These are phyloP conservation scores for Chondrosia reniformis DNA, from an alignment of 37 sponge, comb jelly and placozoan genomes.

Conservation along the genomic window DNA sequence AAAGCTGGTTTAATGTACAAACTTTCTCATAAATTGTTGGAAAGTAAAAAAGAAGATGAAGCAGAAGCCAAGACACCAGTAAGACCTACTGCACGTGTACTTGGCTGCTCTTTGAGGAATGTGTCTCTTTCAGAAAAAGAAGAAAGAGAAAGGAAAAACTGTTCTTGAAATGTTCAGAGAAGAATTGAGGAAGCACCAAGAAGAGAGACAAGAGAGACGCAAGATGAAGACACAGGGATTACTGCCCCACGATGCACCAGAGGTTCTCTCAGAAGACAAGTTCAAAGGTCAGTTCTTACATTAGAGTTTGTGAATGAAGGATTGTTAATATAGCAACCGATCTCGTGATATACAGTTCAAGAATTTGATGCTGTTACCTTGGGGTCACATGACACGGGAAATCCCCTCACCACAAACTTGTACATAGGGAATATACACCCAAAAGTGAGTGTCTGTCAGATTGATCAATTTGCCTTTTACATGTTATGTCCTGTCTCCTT, in stretches of 20 bases:
- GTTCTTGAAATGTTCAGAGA: conserved; percentile 96
- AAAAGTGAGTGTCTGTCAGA: conserved; percentile 32
- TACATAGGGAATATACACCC: conserved; percentile 94
- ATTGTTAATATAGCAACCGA: neutral
- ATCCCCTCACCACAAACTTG: conserved; percentile 94
- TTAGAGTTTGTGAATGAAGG: too few species aligned
- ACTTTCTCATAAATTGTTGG: conserved; percentile 29
- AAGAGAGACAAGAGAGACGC: conserved; percentile 66
- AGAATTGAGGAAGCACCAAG: conserved; percentile 80
- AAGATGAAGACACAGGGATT: conserved; percentile 36
- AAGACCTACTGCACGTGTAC: neutral
- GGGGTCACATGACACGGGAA: conserved; percentile 85
- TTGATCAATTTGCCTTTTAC: neutral
- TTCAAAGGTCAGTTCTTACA: conserved; percentile 30
- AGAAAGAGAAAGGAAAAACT: conserved; percentile 87
- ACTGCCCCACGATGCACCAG: conserved; percentile 37
- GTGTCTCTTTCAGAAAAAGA: conserved; percentile 58
- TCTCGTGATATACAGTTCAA: conserved; percentile 29
- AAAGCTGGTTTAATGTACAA: conserved; percentile 51
- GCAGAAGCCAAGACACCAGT: conserved; percentile 10
- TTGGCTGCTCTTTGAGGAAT: too few species aligned
- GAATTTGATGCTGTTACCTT: conserved; percentile 48
- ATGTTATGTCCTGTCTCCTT: neutral
- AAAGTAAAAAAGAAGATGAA: neutral
- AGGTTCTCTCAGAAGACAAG: neutral